Evolutionary conservation across 2,113 vertebrate species (phyloP).

Genomic region (Theristicus caerulescens): DNA sequence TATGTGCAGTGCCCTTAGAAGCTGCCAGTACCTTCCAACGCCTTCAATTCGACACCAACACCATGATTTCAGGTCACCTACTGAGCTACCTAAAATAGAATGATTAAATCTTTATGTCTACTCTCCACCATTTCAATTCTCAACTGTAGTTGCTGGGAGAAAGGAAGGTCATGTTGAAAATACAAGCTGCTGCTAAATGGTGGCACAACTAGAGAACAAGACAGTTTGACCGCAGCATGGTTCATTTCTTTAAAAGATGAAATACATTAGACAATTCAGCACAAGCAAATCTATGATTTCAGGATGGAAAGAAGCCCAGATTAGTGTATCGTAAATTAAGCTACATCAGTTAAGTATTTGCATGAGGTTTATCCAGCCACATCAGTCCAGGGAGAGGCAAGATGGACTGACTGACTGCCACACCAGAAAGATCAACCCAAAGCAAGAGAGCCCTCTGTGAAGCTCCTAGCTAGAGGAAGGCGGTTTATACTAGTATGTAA

Average conservation of each 20-base stretch:
- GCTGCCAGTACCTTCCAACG: background rate
- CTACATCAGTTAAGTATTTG: background rate
- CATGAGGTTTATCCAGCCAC: background rate
- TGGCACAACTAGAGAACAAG: background rate
- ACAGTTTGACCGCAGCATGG: background rate
- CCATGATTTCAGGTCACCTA: background rate
- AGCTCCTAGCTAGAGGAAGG: background rate
- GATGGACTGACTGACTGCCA: background rate
- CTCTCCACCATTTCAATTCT: background rate
- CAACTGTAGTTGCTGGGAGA: background rate
- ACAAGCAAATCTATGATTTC: background rate
- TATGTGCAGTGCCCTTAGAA: background rate
- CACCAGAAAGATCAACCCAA: background rate
- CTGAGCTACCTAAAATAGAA: background rate
- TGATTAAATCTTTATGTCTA: background rate
- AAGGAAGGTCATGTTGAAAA: conserved; percentile 17
- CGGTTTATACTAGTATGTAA: background rate
- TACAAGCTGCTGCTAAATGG: background rate
- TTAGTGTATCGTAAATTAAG: background rate
- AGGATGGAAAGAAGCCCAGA: background rate
- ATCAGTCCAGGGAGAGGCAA: background rate
- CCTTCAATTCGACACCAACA: background rate
- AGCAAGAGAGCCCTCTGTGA: background rate
- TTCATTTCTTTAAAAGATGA: background rate
- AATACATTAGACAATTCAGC: background rate